Base-by-base conservation (phyloP, 64 coral and sea anemone genomes). In the Acropora yongei region DNA sequence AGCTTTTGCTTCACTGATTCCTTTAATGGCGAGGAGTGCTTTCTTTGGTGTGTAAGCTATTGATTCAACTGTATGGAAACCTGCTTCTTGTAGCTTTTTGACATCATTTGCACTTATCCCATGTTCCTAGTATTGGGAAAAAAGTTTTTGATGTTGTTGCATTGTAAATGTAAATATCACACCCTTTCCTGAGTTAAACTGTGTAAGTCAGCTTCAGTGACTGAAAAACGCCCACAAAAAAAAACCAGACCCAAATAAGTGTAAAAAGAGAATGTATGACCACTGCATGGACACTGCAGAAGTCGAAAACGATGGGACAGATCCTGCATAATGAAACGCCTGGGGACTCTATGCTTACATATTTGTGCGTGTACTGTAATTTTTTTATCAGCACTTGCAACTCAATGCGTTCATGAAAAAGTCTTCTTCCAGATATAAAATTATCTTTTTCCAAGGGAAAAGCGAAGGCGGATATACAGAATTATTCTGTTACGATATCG, bases 1-100 rank as follows among this genome's bases (percentile, higher is more conserved):
- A n/a, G 97, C 97, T 88, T 99, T 99, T 75, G 97, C 97, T 44
- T 99, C 97, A 92, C 97, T 99, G 39, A 99, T 99, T 57, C 94
- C 94, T 74, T 99, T 99, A 8, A 99, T 99, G 43, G 72, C 73
- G 55, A 96, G 92, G 12, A 99, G 89, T 6, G 88, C 82, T 89
- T 96, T 99, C 68, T 95, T 96, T 13, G 97, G 88, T 49, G 94
- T 89, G 86, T 99, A 99, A 3, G 97, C 92, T 44, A 99, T 88
- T 40, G 94, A 87, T 40, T 99, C 97, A 17, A 99, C 83, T 48
- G 94, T 99, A 75, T 96, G 92, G 49, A 88, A 94, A 63, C 97
- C 97, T 84, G 97, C 97, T 49, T 94, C 97, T 76, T 90, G 84
- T 60, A 99, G 78, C 83, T 99, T 99, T 50, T 94, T 93, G 3